Conservation (phyloP, 1,140 invertebrate species). For the Penaeus chinensis region DNA sequence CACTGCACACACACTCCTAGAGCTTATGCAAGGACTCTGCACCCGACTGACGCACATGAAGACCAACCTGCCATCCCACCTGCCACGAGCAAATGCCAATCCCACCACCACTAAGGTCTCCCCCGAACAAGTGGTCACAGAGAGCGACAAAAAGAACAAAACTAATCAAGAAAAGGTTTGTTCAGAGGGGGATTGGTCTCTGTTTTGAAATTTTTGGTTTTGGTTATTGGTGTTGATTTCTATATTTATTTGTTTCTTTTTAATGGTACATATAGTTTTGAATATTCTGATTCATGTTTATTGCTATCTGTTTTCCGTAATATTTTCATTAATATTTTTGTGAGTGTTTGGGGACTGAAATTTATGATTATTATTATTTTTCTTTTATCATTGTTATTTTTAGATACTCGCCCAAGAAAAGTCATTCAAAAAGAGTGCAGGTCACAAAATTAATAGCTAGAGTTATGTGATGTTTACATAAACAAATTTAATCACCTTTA, state of each 20-base stretch:
- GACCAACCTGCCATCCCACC: conserved; percentile 30
- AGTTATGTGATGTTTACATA: too few relatives aligned
- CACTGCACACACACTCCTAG: background rate
- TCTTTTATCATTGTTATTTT: background rate
- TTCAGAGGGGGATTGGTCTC: background rate
- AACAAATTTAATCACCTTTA: too few relatives aligned
- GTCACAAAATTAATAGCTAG: too few relatives aligned
- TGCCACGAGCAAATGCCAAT: conserved; percentile 6
- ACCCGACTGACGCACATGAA: conserved; percentile 35
- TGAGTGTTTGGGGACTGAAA: too few relatives aligned
- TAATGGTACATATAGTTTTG: too few relatives aligned
- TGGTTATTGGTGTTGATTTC: background rate
- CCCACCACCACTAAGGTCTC: background rate
- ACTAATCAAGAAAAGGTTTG: conserved; percentile 14
- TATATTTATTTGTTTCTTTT: too few relatives aligned
- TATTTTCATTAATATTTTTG: too few relatives aligned
- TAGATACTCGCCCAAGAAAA: background rate
- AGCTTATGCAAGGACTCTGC: conserved; percentile 26
- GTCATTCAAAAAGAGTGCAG: too few relatives aligned
- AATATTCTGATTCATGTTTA: too few relatives aligned
- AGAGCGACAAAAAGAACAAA: background rate
- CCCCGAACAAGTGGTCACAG: background rate
- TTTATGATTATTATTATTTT: background rate
- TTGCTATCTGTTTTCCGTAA: background rate
- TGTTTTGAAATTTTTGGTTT: background rate